Conservation (phyloP, 2,797 vertebrate species). For the Tympanoctomys barrerae region DNA sequence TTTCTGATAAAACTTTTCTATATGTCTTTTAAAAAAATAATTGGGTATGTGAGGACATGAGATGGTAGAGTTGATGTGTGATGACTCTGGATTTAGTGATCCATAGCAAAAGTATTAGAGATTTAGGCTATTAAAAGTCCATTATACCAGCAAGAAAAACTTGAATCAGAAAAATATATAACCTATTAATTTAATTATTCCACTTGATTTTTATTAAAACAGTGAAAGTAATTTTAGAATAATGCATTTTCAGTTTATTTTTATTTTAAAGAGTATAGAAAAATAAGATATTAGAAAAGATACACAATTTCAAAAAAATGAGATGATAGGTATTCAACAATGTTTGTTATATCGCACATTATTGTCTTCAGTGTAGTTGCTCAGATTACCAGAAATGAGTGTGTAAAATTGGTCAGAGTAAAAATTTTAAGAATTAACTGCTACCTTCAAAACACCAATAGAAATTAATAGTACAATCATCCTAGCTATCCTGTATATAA, state of each 20-base stretch:
- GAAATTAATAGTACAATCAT: too few species aligned
- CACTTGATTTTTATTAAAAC: slow-evolving; percentile 50
- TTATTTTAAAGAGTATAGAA: too few species aligned
- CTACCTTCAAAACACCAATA: too few species aligned
- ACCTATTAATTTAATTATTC: slow-evolving; percentile 39
- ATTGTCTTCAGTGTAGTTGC: too few species aligned
- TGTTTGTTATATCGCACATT: too few species aligned
- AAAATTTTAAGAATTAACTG: too few species aligned
- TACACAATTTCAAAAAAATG: too few species aligned
- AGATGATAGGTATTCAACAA: too few species aligned
- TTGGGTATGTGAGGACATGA: background rate
- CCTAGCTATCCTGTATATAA: too few species aligned
- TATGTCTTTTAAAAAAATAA: background rate
- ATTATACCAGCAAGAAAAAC: background rate
- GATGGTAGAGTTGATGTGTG: background rate
- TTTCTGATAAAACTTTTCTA: slow-evolving; percentile 49
- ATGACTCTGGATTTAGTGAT: background rate
- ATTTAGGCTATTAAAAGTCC: background rate
- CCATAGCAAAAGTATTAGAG: background rate
- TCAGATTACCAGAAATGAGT: too few species aligned
- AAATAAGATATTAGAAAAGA: too few species aligned
- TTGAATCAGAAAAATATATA: background rate
- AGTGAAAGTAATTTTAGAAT: slow-evolving; percentile 27
- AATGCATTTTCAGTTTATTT: background rate
- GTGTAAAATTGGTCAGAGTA: too few species aligned